Conservation (phyloP, 1,140 invertebrate genomes). For the Ganaspis sp. region DNA sequence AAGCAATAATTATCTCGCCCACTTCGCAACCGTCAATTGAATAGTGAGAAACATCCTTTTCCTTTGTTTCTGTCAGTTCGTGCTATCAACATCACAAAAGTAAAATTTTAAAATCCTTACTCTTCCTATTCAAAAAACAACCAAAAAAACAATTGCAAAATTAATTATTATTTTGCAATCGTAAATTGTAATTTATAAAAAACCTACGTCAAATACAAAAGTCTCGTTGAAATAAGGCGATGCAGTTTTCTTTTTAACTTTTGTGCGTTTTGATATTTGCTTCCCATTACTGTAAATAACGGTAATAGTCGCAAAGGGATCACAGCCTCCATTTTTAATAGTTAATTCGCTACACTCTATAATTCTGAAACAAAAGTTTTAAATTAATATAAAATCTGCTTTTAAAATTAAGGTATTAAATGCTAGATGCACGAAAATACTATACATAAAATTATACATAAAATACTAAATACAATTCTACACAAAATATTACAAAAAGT, state of each 20-base stretch:
- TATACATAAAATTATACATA: too few species aligned
- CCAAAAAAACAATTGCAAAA: too few species aligned
- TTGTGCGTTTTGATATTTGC: conserved; percentile 88
- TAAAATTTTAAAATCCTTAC: conserved; percentile 27
- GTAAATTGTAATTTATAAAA: not conserved
- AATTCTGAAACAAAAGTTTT: conserved; percentile 75
- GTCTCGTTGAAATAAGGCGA: conserved; percentile 92
- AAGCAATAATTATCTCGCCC: conserved; percentile 84
- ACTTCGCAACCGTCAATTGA: conserved; percentile 79
- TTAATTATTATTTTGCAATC: not conserved
- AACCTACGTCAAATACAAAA: conserved; percentile 88
- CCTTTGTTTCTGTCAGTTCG: conserved; percentile 69
- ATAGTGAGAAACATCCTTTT: conserved; percentile 72
- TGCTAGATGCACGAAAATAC: too few species aligned
- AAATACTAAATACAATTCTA: too few species aligned
- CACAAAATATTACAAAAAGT: too few species aligned
- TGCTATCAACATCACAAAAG: conserved; percentile 53
- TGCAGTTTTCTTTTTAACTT: conserved; percentile 91
- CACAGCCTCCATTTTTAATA: conserved; percentile 92
- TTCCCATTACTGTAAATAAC: conserved; percentile 88
- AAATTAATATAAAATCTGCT: too few species aligned
- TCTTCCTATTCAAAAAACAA: too few species aligned
- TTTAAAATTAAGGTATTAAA: too few species aligned
- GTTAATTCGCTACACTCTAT: conserved; percentile 92
- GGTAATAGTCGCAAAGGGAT: conserved; percentile 90